phyloP scores from a whole-genome alignment of 2,113 vertebrate species.

The Entelurus aequoreus region DNA sequence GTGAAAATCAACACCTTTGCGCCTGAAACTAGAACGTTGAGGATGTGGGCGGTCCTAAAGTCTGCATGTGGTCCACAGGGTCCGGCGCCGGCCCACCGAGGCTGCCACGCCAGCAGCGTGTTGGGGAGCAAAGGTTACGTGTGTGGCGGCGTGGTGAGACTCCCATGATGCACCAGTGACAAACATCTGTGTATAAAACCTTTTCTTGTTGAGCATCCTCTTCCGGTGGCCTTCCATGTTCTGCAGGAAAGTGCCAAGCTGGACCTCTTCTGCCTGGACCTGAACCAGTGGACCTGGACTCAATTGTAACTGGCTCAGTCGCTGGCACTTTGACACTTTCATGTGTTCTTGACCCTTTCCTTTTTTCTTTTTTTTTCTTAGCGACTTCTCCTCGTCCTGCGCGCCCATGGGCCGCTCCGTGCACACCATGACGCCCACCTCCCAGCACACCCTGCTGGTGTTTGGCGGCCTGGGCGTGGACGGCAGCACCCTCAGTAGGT shows the following conservation, averaged over 20 bases:
- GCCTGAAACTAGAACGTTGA: too few relatives aligned
- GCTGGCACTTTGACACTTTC: too few relatives aligned
- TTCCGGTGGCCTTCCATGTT: constrained; percentile 25
- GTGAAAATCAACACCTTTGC: too few relatives aligned
- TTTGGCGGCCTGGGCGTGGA: constrained; percentile 86
- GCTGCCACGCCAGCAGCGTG: constrained; percentile 63
- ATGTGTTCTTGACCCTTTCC: too few relatives aligned
- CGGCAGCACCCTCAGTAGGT: constrained; percentile 85
- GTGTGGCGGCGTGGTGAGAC: constrained; percentile 87
- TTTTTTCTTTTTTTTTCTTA: constrained; percentile 42
- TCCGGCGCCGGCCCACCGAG: constrained; percentile 48
- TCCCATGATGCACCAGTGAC: background rate
- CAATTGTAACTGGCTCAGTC: constrained; percentile 71
- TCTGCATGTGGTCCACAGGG: constrained; percentile 44
- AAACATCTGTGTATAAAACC: background rate
- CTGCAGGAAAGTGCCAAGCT: constrained; percentile 80
- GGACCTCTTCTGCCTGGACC: constrained; percentile 88
- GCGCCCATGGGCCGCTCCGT: constrained; percentile 83
- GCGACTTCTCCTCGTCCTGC: constrained; percentile 63
- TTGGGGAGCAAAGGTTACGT: constrained; percentile 88
- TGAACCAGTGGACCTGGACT: constrained; percentile 91
- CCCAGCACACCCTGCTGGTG: constrained; percentile 82
- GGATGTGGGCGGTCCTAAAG: too few relatives aligned
- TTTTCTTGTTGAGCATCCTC: constrained; percentile 40
- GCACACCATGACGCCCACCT: constrained; percentile 86